A percentile compares a stretch with the other conserved stretches of the same genome.
phyloP scores from a whole-genome alignment of 2,797 vertebrate species.

The Oophaga sylvatica region DNA sequence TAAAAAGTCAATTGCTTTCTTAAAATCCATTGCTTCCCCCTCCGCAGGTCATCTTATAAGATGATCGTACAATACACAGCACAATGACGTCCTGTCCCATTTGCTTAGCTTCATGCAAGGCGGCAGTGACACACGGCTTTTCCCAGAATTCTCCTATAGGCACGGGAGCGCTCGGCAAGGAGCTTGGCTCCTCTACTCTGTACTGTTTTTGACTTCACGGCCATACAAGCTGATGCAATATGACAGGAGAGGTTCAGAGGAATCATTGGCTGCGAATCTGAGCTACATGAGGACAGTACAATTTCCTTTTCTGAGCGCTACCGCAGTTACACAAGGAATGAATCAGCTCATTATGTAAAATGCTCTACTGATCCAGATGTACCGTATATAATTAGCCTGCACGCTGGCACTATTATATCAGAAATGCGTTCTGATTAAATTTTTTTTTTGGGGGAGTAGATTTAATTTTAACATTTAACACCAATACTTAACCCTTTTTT shows the following conservation, averaged over 20 bases:
- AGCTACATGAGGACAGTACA: not conserved
- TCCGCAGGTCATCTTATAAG: not conserved
- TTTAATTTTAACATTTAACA: too few relatives aligned
- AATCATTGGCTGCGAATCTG: slow-evolving; percentile 12
- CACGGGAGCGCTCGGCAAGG: slow-evolving; percentile 24
- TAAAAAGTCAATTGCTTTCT: not conserved
- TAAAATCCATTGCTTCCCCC: not conserved
- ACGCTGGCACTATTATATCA: not conserved
- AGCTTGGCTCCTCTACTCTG: not conserved
- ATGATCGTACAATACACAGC: not conserved
- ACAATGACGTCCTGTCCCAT: slow-evolving; percentile 35
- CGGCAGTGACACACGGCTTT: not conserved
- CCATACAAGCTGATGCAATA: slow-evolving; percentile 29
- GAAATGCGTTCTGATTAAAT: not conserved
- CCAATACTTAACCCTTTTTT: too few relatives aligned
- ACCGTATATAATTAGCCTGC: not conserved
- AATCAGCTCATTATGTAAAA: not conserved
- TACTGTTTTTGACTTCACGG: slow-evolving; percentile 22
- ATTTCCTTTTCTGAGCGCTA: not conserved
- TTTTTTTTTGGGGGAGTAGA: too few relatives aligned
- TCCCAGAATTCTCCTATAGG: slow-evolving; percentile 57
- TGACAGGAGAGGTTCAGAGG: slow-evolving; percentile 26
- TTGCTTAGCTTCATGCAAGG: slow-evolving; percentile 31
- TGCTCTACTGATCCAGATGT: not conserved
- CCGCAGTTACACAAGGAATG: not conserved